Evolutionary conservation across 2,888 invertebrate species (phyloP), one percentile per base, ranked within the genome.

Genomic region (Cactoblastis cactorum): DNA sequence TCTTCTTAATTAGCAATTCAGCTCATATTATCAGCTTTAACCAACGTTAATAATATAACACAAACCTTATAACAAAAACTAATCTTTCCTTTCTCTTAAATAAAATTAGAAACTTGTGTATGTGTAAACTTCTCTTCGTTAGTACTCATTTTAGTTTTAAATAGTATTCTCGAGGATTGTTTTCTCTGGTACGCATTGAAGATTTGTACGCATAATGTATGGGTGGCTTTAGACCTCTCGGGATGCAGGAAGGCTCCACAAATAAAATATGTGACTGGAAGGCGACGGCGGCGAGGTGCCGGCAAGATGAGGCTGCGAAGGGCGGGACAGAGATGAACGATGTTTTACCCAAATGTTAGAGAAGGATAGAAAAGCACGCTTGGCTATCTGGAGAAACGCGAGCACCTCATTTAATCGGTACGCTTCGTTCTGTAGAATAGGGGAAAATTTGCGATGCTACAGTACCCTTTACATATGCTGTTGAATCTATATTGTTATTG

Each of bases 261-360:
- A 88, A 89, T 88, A 89, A 88, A 89, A 89, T 87, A 89, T 88
- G 86, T 88, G 88, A 88, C 86, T 87, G 72, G 81, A 80, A 83
- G 85, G 86, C 88, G 84, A 87, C 87, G 81, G 78, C 77, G 84
- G 78, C 77, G 84, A 84, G 86, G 86, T 86, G 85, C 81, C 80
- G 75, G 77, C 74, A 75, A 82, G 83, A 83, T 83, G 85, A 84
- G 84, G 82, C 81, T 84, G 81, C 78, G 80, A 81, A 77, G 73
- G 73, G 80, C 51, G 61, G 53, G 68, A 83, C 57, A 57, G 80
- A 73, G 82, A 86, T 41, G 54, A 61, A 50, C 48, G 45, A 41
- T 57, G 56, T 18, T 38, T 50, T 61, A 55, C 34, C 49, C 15
- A 14, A 55, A 53, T 38, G 83, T 61, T 58, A 35, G 71, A 84